Conservation (phyloP, 92 coral and sea anemone genomes). For the Epizoanthus scotinus region DNA sequence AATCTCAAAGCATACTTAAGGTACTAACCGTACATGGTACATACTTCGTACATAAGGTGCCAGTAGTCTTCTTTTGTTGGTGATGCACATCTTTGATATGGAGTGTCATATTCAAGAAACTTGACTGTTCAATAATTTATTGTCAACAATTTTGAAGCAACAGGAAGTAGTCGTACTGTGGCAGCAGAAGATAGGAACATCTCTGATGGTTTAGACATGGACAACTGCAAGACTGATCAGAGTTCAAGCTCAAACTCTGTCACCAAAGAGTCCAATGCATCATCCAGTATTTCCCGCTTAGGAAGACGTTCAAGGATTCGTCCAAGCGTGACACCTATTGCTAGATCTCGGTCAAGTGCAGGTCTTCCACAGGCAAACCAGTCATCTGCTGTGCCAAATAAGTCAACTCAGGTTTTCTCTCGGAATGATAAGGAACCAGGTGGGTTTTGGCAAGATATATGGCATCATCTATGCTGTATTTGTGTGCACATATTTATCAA, state of each 20-base stretch:
- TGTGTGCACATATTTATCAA: too few relatives aligned
- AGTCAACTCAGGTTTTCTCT: constrained; percentile 11
- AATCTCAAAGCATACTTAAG: too few relatives aligned
- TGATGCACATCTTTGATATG: too few relatives aligned
- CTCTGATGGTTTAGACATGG: background rate
- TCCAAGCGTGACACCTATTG: constrained; percentile 57
- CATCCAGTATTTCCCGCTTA: background rate
- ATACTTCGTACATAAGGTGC: too few relatives aligned
- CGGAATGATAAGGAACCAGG: background rate
- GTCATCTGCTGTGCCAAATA: background rate
- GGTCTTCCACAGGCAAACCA: background rate
- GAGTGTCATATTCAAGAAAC: too few relatives aligned
- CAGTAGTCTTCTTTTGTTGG: too few relatives aligned
- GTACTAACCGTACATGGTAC: too few relatives aligned
- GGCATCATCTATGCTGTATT: too few relatives aligned
- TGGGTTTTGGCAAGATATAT: background rate
- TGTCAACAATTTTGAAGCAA: too few relatives aligned
- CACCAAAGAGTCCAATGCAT: background rate
- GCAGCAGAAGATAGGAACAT: background rate
- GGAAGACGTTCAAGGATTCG: constrained; percentile 71
- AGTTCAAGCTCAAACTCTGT: background rate
- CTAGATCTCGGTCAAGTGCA: constrained; percentile 49
- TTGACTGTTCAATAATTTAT: too few relatives aligned
- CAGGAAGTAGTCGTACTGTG: too few relatives aligned
- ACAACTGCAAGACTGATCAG: background rate